phyloP scores from a whole-genome alignment of 1,140 invertebrate species.

The Drosophila pallidifrons region DNA sequence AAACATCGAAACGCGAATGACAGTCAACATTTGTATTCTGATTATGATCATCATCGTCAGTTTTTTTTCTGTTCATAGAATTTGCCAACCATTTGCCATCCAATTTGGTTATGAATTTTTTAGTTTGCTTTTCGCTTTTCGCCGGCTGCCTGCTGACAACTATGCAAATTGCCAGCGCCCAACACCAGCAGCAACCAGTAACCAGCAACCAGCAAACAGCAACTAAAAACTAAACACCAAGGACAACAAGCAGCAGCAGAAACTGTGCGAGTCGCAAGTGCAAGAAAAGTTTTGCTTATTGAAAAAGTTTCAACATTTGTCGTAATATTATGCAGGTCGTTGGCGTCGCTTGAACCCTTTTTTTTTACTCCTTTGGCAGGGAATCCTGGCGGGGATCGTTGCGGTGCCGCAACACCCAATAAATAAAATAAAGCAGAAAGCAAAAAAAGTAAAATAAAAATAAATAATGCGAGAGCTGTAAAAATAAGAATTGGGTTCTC shows the following conservation, averaged over 20 bases:
- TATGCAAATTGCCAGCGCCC: slow-evolving; percentile 65
- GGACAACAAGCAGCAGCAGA: neutral
- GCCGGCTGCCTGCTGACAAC: slow-evolving; percentile 35
- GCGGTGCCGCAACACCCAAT: slow-evolving; percentile 10
- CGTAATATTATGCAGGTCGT: slow-evolving; percentile 79
- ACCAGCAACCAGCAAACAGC: too few species aligned
- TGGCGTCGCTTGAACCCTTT: slow-evolving; percentile 60
- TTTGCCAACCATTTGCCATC: slow-evolving; percentile 34
- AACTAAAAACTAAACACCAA: neutral
- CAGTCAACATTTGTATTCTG: slow-evolving; percentile 21
- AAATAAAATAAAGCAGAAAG: slow-evolving; percentile 22
- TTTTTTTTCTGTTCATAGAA: slow-evolving; percentile 14
- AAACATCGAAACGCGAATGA: slow-evolving; percentile 52
- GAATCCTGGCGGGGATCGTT: neutral
- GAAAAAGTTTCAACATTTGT: slow-evolving; percentile 79
- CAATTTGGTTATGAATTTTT: slow-evolving; percentile 75
- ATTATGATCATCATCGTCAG: slow-evolving; percentile 2
- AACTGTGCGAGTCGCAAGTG: slow-evolving; percentile 31
- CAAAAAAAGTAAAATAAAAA: neutral
- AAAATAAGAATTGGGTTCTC: slow-evolving; percentile 39
- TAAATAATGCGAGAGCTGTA: neutral
- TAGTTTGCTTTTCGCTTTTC: slow-evolving; percentile 24
- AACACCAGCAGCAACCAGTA: too few species aligned
- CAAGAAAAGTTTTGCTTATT: slow-evolving; percentile 74
- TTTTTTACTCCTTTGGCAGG: neutral